Conservation (phyloP, 1,140 invertebrate species). For the Drosophila melanogaster region Release_6_plus_ISO1_MT NT_033777.3:21393501-21394000, state of each 20-base stretch:
- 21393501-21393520: no score
- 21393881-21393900: conserved; percentile 10
- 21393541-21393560: no score
- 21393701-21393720: conserved; percentile 16
- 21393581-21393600: not conserved
- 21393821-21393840: conserved; percentile 23
- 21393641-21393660: conserved; percentile 2
- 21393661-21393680: conserved; percentile 68
- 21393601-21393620: no score
- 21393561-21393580: no score
- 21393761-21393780: conserved; percentile 72
- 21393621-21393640: conserved; percentile 20
- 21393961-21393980: conserved; percentile 82
- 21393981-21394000: conserved; percentile 82
- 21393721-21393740: conserved; percentile 4
- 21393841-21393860: conserved; percentile 55
- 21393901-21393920: conserved; percentile 65
- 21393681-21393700: conserved; percentile 67
- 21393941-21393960: conserved; percentile 79
- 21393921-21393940: conserved; percentile 62
- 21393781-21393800: conserved; percentile 29
- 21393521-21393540: no score
- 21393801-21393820: conserved; percentile 11
- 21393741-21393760: conserved; percentile 32
- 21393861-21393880: conserved; percentile 23